Evolutionary conservation across 1,140 invertebrate species (phyloP).

Genomic region (Papilio polytes): DNA sequence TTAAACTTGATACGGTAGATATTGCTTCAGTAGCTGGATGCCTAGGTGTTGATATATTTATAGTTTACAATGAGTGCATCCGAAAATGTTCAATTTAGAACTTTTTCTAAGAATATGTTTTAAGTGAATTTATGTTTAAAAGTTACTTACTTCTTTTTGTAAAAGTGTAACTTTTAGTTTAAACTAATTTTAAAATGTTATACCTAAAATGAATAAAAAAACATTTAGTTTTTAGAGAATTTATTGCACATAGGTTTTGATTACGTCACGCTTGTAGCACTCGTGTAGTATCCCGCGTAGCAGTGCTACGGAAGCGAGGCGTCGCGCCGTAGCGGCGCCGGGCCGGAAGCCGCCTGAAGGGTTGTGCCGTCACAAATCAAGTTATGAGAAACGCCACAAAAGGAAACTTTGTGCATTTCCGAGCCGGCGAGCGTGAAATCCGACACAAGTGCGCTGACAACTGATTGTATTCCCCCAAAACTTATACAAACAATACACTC

Average conservation of each 20-base stretch:
- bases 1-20: no score
- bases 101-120: no score
- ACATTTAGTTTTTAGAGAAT: not conserved
- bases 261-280: not conserved
- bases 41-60: no score
- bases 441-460: constrained; percentile 49
- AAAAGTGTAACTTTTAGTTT: not conserved
- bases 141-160: no score
- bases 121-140: no score
- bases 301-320: constrained; percentile 65
- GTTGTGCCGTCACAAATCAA: constrained; percentile 82
- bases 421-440: constrained; percentile 77
- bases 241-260: constrained; percentile 1
- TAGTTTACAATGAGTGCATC: no score
- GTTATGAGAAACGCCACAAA: constrained; percentile 82
- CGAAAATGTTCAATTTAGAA: no score
- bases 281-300: constrained; percentile 37
- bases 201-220: not conserved
- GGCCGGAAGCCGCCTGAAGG: constrained; percentile 75
- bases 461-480: constrained; percentile 62
- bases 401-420: constrained; percentile 83
- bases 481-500: constrained; percentile 49
- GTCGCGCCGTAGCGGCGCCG: constrained; percentile 77
- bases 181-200: not conserved
- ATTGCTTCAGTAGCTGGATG: no score